phyloP scores from a whole-genome alignment of 2,797 vertebrate genomes.

The Petrocephalus schoutedeni region DNA sequence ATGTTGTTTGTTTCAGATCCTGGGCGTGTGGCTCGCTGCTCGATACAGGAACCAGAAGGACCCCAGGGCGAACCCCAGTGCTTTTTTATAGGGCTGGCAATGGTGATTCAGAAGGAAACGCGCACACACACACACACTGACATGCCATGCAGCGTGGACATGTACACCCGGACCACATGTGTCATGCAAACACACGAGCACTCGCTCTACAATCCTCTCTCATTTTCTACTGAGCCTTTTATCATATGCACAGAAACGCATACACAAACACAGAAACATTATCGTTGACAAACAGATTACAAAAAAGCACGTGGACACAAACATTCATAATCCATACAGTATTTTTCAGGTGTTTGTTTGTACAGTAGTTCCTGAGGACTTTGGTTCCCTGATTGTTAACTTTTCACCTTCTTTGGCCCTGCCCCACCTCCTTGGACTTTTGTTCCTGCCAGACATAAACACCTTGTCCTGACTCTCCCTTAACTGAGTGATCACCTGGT shows the following conservation, averaged over 20 bases:
- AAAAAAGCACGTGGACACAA: conserved; percentile 12
- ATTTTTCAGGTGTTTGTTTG: background rate
- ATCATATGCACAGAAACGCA: background rate
- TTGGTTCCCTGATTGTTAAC: conserved; percentile 50
- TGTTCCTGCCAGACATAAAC: conserved; percentile 22
- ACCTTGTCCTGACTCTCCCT: background rate
- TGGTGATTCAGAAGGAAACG: conserved; percentile 31
- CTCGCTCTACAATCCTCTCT: background rate
- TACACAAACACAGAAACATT: background rate
- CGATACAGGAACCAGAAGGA: conserved; percentile 92
- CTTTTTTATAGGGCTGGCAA: conserved; percentile 77
- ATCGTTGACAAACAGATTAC: background rate
- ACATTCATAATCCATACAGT: background rate
- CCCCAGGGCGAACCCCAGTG: conserved; percentile 86
- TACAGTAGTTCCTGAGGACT: conserved; percentile 13
- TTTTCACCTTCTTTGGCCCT: background rate
- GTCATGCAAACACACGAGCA: background rate
- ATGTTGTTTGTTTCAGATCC: conserved; percentile 62
- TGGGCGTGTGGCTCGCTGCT: conserved; percentile 87
- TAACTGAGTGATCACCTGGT: background rate
- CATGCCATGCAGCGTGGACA: conserved; percentile 28
- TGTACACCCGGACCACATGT: background rate
- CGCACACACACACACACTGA: conserved; percentile 20
- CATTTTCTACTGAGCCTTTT: conserved; percentile 18
- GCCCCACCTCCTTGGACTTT: background rate